Conservation (phyloP, 37 sponge, comb jelly and placozoan species). For the Bolinopsis microptera region DNA sequence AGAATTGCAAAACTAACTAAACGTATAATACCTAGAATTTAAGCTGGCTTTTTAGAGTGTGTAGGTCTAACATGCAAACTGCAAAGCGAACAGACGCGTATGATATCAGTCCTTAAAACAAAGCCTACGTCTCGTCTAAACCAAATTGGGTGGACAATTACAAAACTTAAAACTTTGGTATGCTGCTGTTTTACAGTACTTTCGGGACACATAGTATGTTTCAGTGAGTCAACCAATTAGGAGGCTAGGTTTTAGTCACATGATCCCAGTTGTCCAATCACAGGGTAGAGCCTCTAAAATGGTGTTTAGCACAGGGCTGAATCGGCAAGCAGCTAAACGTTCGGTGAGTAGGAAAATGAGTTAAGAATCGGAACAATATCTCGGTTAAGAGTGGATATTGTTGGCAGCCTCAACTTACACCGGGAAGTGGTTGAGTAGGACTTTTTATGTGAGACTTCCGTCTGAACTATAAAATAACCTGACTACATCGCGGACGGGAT, state of each 20-base stretch:
- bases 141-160: not conserved
- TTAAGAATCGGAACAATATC: no score
- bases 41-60: not conserved
- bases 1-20: not conserved
- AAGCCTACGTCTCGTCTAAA: not conserved
- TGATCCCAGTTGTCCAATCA: not conserved
- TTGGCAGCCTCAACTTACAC: no score
- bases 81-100: not conserved
- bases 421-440: no score
- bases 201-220: not conserved
- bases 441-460: no score
- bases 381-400: no score
- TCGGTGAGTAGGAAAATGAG: not conserved
- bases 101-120: not conserved
- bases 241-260: not conserved
- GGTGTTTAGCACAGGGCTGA: not conserved
- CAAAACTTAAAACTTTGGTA: slow-evolving; percentile 21
- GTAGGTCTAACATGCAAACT: not conserved
- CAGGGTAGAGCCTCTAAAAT: not conserved
- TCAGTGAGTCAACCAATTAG: not conserved
- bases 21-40: not conserved
- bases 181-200: slow-evolving; percentile 39
- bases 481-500: no score
- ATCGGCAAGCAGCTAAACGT: not conserved
- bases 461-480: no score